These are phyloP conservation scores for Ophion ellenae DNA, from an alignment of 2,888 invertebrate species.

Conservation along the genomic window DNA sequence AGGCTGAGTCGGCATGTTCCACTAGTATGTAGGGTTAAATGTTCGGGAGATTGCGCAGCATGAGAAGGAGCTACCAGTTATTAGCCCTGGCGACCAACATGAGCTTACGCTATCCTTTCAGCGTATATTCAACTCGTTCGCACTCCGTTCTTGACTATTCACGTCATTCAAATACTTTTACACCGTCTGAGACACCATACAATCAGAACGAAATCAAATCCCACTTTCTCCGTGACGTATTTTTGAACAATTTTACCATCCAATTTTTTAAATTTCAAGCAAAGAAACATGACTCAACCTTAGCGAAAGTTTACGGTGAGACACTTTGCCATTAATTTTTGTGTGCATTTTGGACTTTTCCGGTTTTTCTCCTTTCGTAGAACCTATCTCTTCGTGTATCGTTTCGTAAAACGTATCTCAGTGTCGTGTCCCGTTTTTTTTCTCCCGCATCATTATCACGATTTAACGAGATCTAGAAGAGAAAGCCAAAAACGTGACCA, in stretches of 20 bases:
- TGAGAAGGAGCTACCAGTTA: constrained; percentile 34
- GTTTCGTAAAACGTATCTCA: too few relatives aligned
- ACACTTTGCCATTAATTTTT: too few relatives aligned
- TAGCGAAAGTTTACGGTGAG: too few relatives aligned
- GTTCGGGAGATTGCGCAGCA: constrained; percentile 53
- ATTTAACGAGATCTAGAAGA: constrained; percentile 56
- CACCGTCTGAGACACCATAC: too few relatives aligned
- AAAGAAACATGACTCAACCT: too few relatives aligned
- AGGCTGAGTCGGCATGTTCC: constrained; percentile 76
- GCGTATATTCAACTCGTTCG: constrained; percentile 18
- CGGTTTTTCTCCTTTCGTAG: too few relatives aligned
- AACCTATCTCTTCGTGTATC: too few relatives aligned
- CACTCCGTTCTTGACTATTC: neutral
- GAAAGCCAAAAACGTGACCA: constrained; percentile 62
- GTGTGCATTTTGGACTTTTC: too few relatives aligned
- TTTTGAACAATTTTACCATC: too few relatives aligned
- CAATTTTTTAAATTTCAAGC: too few relatives aligned
- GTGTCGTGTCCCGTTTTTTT: constrained; percentile 20
- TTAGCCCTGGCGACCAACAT: constrained; percentile 5
- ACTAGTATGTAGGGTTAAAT: constrained; percentile 20
- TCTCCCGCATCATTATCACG: constrained; percentile 47
- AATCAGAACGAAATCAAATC: too few relatives aligned
- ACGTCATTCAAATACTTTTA: neutral
- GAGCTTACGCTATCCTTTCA: constrained; percentile 31
- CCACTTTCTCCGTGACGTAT: too few relatives aligned